Conservation (phyloP, 2,888 invertebrate species). For the Leptinotarsa haldemani region DNA sequence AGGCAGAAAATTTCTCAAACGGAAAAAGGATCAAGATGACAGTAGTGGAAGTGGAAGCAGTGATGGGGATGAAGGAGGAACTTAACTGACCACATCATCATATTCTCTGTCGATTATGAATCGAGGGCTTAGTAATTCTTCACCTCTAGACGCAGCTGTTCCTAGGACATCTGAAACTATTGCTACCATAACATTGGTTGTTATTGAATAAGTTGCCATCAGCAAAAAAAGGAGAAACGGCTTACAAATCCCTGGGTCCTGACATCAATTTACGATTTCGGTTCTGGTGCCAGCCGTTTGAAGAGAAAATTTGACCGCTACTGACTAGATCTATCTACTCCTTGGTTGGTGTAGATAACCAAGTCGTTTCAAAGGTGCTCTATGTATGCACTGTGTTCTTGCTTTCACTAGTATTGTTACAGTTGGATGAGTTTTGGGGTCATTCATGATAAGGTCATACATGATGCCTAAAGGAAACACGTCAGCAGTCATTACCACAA, state of each 20-base stretch:
- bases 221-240: too few species aligned
- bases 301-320: too few species aligned
- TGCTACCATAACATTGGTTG: slow-evolving; percentile 14
- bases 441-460: neutral
- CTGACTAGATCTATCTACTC: too few species aligned
- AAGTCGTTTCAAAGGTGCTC: too few species aligned
- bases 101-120: neutral
- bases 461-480: neutral
- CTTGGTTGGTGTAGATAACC: too few species aligned
- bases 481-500: slow-evolving; percentile 21
- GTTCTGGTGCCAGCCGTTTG: too few species aligned
- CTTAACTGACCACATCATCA: neutral
- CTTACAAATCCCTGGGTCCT: too few species aligned
- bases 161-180: neutral
- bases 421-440: too few species aligned
- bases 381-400: too few species aligned
- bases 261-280: too few species aligned
- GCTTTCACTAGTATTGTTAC: too few species aligned
- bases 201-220: too few species aligned
- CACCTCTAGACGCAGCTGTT: neutral
- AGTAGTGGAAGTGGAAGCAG: neutral
- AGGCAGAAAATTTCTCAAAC: neutral
- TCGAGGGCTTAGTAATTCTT: neutral
- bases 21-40: neutral
- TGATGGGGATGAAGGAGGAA: neutral